phyloP scores from a whole-genome alignment of 2,797 vertebrate species.

The Serranus cabrilla region DNA sequence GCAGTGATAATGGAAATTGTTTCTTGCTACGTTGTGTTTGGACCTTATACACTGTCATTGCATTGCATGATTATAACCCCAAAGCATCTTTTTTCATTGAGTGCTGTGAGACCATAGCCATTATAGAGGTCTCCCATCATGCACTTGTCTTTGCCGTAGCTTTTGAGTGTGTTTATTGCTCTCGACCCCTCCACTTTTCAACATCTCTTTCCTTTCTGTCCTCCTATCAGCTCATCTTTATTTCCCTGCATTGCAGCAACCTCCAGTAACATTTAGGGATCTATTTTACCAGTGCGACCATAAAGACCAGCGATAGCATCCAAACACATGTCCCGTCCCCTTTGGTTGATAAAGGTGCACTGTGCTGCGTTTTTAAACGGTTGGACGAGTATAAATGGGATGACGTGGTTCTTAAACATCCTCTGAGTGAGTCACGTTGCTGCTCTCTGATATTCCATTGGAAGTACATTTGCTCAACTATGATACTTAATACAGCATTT shows the following conservation, averaged over 20 bases:
- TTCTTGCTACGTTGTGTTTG: slow-evolving; percentile 37
- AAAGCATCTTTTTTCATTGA: slow-evolving; percentile 35
- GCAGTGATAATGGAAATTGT: slow-evolving; percentile 61
- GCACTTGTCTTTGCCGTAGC: slow-evolving; percentile 21
- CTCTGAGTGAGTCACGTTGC: not conserved
- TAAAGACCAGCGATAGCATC: not conserved
- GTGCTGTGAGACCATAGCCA: slow-evolving; percentile 20
- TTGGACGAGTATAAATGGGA: not conserved
- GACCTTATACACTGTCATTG: slow-evolving; percentile 31
- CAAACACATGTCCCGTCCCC: not conserved
- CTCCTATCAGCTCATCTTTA: not conserved
- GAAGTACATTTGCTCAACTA: not conserved
- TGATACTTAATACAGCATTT: not conserved
- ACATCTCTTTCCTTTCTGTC: not conserved
- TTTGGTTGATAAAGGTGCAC: not conserved
- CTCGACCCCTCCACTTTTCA: not conserved
- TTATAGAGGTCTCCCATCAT: slow-evolving; percentile 40
- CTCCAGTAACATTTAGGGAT: slow-evolving; percentile 6
- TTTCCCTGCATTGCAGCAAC: slow-evolving; percentile 43
- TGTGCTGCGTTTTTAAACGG: not conserved
- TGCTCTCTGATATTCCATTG: not conserved
- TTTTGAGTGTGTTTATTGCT: slow-evolving; percentile 23
- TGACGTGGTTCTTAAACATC: not conserved
- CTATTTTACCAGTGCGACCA: slow-evolving; percentile 3
- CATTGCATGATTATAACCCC: slow-evolving; percentile 42